A percentile compares a stretch with the other conserved stretches of the same genome.
These are phyloP conservation scores for Fopius arisanus DNA, from an alignment of 1,140 invertebrate genomes.

Conservation along the genomic window DNA sequence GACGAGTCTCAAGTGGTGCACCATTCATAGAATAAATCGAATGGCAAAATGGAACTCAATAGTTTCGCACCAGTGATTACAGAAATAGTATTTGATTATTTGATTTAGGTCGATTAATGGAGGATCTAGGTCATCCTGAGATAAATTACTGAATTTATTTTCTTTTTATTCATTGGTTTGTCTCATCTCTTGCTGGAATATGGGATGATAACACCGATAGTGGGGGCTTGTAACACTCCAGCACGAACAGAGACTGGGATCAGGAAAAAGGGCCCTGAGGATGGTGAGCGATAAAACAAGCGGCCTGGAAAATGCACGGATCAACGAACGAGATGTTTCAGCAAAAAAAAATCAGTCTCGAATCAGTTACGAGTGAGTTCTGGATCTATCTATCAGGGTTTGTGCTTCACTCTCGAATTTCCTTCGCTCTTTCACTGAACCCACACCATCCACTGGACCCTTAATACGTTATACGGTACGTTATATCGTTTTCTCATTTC, in stretches of 20 bases:
- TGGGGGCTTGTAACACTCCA: constrained; percentile 1
- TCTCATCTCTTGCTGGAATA: not conserved
- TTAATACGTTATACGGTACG: constrained; percentile 46
- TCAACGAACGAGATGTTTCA: constrained; percentile 34
- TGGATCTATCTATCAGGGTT: not conserved
- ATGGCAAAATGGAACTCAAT: constrained; percentile 23
- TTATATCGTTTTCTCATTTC: constrained; percentile 42
- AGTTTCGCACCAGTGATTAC: constrained; percentile 16
- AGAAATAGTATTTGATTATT: constrained; percentile 7
- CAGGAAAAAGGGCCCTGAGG: constrained; percentile 25
- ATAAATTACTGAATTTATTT: not conserved
- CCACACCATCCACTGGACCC: constrained; percentile 2
- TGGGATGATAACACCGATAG: constrained; percentile 18
- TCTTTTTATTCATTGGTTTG: not conserved
- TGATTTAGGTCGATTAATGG: not conserved
- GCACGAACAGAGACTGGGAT: constrained; percentile 14
- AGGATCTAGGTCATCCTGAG: not conserved
- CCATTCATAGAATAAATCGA: constrained; percentile 19
- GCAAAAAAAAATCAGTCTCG: constrained; percentile 32
- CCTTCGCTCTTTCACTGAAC: constrained; percentile 9
- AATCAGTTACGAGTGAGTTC: constrained; percentile 12
- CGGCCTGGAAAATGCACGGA: constrained; percentile 40
- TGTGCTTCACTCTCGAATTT: not conserved
- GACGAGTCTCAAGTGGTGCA: not conserved
- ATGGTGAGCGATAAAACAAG: constrained; percentile 28